Evolutionary conservation across 2,888 invertebrate genomes (phyloP).

Genomic region (Drosophila mulleri): DNA sequence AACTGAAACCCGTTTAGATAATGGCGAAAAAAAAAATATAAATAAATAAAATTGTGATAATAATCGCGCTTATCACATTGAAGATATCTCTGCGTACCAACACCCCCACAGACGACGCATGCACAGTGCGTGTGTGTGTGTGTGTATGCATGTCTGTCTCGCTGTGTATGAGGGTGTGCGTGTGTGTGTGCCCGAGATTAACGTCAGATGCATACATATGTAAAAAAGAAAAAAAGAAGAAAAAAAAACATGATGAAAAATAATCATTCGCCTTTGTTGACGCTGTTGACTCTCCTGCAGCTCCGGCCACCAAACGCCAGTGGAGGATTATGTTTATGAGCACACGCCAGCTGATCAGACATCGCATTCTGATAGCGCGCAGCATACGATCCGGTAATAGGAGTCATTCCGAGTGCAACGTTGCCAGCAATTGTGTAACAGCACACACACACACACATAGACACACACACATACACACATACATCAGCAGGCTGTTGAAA

Average conservation of each 20-base stretch:
- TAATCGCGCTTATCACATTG: constrained; percentile 74
- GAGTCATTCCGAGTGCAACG: constrained; percentile 21
- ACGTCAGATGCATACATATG: constrained; percentile 61
- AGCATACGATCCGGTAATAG: constrained; percentile 17
- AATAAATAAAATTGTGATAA: constrained; percentile 61
- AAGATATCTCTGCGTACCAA: constrained; percentile 64
- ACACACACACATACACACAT: not conserved
- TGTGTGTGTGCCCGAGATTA: constrained; percentile 56
- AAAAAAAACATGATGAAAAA: not conserved
- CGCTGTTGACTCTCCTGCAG: constrained; percentile 41
- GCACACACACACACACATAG: not conserved
- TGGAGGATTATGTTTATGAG: constrained; percentile 69
- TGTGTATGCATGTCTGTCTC: constrained; percentile 1
- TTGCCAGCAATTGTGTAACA: constrained; percentile 20
- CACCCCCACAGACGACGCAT: constrained; percentile 30
- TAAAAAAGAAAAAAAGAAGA: constrained; percentile 4
- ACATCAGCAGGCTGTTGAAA: not conserved
- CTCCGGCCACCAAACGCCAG: constrained; percentile 36
- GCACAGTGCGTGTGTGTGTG: constrained; percentile 1
- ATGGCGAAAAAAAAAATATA: constrained; percentile 61
- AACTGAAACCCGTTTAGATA: constrained; percentile 71
- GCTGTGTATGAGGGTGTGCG: constrained; percentile 3
- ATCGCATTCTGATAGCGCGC: constrained; percentile 20
- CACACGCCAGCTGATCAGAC: constrained; percentile 46
- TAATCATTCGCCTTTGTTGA: constrained; percentile 37